Percentiles rank a stretch among this genome's conserved stretches.
phyloP scores from a whole-genome alignment of 2,113 vertebrate genomes.

The Bungarus multicinctus region DNA sequence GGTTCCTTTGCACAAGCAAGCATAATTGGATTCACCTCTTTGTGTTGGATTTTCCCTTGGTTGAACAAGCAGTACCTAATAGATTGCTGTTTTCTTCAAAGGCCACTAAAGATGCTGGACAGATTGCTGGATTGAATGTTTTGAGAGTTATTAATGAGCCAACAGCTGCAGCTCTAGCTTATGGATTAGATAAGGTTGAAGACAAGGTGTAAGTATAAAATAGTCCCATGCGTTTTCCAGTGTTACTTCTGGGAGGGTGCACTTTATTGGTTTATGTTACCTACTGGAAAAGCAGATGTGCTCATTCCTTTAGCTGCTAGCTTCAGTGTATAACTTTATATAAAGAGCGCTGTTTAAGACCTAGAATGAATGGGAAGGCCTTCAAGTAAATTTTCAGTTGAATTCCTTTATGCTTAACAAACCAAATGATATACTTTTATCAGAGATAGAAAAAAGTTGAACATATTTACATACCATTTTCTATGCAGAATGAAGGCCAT shows the following conservation, averaged over 20 bases:
- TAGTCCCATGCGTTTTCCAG: not conserved
- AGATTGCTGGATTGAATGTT: slow-evolving; percentile 94
- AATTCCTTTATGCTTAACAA: not conserved
- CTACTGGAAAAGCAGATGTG: not conserved
- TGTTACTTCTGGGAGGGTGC: not conserved
- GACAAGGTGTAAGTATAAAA: slow-evolving; percentile 86
- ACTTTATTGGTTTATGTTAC: not conserved
- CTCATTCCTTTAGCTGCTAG: not conserved
- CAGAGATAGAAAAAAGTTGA: not conserved
- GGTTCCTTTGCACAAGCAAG: not conserved
- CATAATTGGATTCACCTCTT: not conserved
- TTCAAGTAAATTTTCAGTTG: not conserved
- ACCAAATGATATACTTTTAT: not conserved
- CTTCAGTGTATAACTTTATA: not conserved
- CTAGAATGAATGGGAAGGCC: not conserved
- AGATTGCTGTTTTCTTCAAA: slow-evolving; percentile 44
- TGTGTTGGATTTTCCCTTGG: not conserved
- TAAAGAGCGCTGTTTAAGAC: not conserved
- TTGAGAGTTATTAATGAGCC: slow-evolving; percentile 97
- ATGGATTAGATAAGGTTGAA: slow-evolving; percentile 97
- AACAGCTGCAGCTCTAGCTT: slow-evolving; percentile 94
- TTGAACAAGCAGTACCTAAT: not conserved
- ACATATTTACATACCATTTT: not conserved
- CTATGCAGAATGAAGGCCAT: not conserved
- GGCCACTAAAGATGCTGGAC: slow-evolving; percentile 97